Conservation (phyloP, 35 echinoderm and acorn worm genomes). For the Apostichopus californicus region DNA sequence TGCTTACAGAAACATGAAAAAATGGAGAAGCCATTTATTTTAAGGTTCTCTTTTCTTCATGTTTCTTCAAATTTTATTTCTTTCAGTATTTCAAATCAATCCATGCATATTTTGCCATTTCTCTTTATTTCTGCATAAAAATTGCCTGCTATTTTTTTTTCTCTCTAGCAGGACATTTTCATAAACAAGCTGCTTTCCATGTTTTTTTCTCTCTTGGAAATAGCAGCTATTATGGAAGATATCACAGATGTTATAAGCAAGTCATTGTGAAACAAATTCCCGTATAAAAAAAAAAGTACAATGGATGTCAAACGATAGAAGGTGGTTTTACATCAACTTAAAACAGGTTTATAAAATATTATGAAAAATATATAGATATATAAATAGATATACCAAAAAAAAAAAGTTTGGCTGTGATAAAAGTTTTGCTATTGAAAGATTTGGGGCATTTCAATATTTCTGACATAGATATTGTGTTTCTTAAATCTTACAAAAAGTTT, state of each 20-base stretch:
- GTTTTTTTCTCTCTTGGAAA: slow-evolving; percentile 11
- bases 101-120: slow-evolving; percentile 32
- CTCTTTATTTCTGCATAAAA: slow-evolving; percentile 2
- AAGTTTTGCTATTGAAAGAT: neutral
- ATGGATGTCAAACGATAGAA: neutral
- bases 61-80: slow-evolving; percentile 14
- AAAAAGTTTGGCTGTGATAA: neutral
- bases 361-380: neutral
- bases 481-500: neutral
- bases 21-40: slow-evolving; percentile 21
- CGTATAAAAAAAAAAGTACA: neutral
- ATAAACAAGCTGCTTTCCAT: neutral
- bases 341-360: neutral
- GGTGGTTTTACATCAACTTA: neutral
- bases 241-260: neutral
- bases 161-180: slow-evolving; percentile 23
- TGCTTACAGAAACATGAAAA: slow-evolving; percentile 42
- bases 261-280: neutral
- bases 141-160: slow-evolving; percentile 27
- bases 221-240: neutral
- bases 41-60: slow-evolving; percentile 33
- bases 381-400: neutral
- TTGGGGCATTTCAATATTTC: neutral
- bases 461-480: neutral
- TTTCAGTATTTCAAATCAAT: slow-evolving; percentile 15